These are phyloP conservation scores for Chelidonichthys spinosus DNA, from an alignment of 2,797 vertebrate genomes.

Conservation along the genomic window DNA sequence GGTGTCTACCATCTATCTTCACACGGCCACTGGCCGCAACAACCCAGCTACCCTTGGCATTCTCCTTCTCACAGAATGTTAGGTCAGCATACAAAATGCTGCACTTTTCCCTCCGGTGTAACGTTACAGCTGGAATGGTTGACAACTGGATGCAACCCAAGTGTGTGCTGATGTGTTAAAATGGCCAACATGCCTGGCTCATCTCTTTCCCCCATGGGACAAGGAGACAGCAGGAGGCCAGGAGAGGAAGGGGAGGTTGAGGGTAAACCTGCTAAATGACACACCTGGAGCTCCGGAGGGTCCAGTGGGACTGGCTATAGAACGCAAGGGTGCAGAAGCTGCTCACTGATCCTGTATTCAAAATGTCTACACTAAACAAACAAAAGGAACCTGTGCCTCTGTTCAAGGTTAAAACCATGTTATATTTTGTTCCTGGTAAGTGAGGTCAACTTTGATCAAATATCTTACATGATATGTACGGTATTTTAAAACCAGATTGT, in stretches of 20 bases:
- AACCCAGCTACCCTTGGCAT: conserved; percentile 61
- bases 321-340: conserved; percentile 2
- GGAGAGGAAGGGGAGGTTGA: conserved; percentile 21
- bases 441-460: no score
- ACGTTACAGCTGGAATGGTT: conserved; percentile 20
- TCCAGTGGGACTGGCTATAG: conserved; percentile 24
- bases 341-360: background rate
- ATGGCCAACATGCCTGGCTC: conserved; percentile 14
- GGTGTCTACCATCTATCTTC: conserved; percentile 30
- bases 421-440: no score
- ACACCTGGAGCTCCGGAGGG: conserved; percentile 16
- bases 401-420: no score
- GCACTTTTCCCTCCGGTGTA: conserved; percentile 27
- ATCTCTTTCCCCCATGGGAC: conserved; percentile 16
- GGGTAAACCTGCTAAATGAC: conserved; percentile 34
- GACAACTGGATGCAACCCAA: background rate
- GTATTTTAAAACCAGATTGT: no score
- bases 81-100: conserved; percentile 56
- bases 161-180: conserved; percentile 8
- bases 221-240: conserved; percentile 1
- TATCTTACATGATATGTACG: no score
- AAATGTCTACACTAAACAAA: background rate
- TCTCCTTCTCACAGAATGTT: conserved; percentile 41
- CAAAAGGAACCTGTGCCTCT: background rate
- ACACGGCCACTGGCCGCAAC: conserved; percentile 36